Base-by-base conservation (phyloP, 2,888 invertebrate genomes). In the Eubasilissa splendida region DNA sequence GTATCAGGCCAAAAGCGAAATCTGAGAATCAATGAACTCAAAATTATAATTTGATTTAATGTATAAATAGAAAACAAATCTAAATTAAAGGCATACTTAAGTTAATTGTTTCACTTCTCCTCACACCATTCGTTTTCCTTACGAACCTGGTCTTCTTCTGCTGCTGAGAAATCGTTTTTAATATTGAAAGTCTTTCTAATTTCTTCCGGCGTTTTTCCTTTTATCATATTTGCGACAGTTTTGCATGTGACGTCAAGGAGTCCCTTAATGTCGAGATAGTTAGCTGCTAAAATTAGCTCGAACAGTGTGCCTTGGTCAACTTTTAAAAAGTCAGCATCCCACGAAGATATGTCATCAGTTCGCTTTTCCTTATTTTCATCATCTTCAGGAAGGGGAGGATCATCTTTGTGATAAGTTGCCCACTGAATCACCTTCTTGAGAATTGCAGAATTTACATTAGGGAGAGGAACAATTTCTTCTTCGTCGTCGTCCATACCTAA, bases 281-380 rank as follows among this genome's bases (percentile, higher is more conserved):
- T 99, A 9, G 99, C 98, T 73, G 99, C 98, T 91, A 99, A 90
- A 86, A 99, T 99, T 63, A 99, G 90, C 90, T 99, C 99, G 87
- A 98, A 99, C 12, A 99, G 90, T 1, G 98, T 99, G 81, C 97
- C 98, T 88, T 99, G 98, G 88, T 99, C 98, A 54, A 99, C 99
- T 92, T 99, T 99, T 9, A 99, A 90, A 87, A 99, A 99, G 88
- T 99, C 99, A 0, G 98, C 97, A 91, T 99, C 99, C 99, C 99
- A 99, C 0, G 97, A 97, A 42, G 97, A 97, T 85, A 99, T 99
- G 87, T 99, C 99, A 87, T 99, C 99, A 0, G 99, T 99, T n/a
- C 99, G 92, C 86, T 99, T 99, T 87, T 98, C 98, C 88, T 97
- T 97, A 88, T 97, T 97, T 87, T 99, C 99, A 86, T 99, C 98